These are phyloP conservation scores for Moxostoma hubbsi DNA, from an alignment of 2,797 vertebrate genomes.

Conservation along the genomic window DNA sequence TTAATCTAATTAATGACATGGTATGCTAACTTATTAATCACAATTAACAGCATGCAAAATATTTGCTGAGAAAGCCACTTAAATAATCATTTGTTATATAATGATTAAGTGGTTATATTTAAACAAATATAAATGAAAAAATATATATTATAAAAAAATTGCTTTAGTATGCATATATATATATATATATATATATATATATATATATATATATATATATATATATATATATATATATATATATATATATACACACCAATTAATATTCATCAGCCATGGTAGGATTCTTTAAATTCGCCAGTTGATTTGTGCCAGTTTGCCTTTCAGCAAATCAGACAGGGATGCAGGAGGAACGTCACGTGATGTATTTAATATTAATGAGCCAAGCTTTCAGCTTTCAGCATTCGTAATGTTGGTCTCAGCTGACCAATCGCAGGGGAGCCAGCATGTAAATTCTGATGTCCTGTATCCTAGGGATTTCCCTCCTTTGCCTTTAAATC, in stretches of 20 bases:
- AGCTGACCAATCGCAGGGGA: slow-evolving; percentile 8
- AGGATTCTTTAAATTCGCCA: not conserved
- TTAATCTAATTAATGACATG: too few relatives aligned
- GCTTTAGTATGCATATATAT: too few relatives aligned
- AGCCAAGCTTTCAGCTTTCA: not conserved
- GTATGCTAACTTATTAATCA: too few relatives aligned
- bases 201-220: too few relatives aligned
- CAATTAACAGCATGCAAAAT: too few relatives aligned
- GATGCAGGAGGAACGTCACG: not conserved
- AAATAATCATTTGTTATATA: too few relatives aligned
- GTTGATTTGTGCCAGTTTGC: not conserved
- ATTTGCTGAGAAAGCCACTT: too few relatives aligned
- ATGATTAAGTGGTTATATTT: too few relatives aligned
- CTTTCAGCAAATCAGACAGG: not conserved
- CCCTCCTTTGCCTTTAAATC: slow-evolving; percentile 30
- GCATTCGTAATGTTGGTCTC: not conserved
- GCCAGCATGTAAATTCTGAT: slow-evolving; percentile 1
- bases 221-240: too few relatives aligned
- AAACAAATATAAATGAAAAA: too few relatives aligned
- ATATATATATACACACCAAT: not conserved
- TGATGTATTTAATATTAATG: not conserved
- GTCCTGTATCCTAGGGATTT: slow-evolving; percentile 48
- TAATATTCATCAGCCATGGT: not conserved
- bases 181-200: too few relatives aligned
- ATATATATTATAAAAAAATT: too few relatives aligned